Evolutionary conservation across 2,797 vertebrate genomes (phyloP).

Genomic region (Chiroxiphia lanceolata): DNA sequence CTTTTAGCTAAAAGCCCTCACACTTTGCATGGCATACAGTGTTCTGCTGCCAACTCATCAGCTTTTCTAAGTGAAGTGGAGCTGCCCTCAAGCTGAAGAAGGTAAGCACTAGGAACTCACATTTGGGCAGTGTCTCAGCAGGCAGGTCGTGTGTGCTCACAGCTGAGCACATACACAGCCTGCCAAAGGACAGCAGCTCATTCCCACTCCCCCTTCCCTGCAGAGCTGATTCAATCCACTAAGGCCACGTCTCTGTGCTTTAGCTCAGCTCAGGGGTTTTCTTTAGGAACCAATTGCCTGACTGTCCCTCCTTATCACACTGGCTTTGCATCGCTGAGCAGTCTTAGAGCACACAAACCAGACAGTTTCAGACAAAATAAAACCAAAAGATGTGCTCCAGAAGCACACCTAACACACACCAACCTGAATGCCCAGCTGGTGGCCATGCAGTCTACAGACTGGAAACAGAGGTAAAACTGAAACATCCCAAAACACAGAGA

Average conservation of each 20-base stretch:
- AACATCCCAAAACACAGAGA: neutral
- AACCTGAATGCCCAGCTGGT: neutral
- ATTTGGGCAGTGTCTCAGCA: neutral
- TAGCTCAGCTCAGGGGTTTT: neutral
- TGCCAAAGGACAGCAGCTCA: neutral
- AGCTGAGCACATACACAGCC: neutral
- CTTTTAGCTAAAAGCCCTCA: neutral
- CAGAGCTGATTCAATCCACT: neutral
- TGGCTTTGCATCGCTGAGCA: neutral
- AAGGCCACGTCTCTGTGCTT: neutral
- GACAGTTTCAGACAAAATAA: neutral
- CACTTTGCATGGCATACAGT: neutral
- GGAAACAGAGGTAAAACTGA: neutral
- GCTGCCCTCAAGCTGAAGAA: neutral
- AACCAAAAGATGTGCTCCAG: neutral
- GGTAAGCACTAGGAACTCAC: neutral
- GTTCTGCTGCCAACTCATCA: neutral
- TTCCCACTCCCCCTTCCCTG: neutral
- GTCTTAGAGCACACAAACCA: neutral
- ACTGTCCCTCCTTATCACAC: neutral
- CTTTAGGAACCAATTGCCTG: neutral
- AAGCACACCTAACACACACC: neutral
- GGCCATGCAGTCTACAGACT: neutral
- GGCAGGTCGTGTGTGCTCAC: neutral
- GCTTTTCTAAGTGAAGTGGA: neutral